A percentile compares a stretch with the other conserved stretches of the same genome.
These are phyloP conservation scores for Atherinosoma microstoma DNA, from an alignment of 2,797 vertebrate species.

Conservation along the genomic window DNA sequence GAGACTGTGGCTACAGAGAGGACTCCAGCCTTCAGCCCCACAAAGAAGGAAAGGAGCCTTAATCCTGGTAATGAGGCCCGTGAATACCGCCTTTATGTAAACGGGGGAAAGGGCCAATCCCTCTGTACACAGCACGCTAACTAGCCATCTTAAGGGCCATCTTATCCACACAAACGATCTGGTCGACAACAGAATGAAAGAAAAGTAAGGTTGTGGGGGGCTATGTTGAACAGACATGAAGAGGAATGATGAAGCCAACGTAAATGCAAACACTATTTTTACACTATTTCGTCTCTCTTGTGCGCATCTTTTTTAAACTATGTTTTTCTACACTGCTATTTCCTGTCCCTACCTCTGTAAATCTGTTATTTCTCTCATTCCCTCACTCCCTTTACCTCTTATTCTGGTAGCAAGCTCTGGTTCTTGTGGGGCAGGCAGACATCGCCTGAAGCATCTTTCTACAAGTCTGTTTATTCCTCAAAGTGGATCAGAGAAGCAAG, in stretches of 20 bases:
- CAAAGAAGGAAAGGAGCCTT: constrained; percentile 77
- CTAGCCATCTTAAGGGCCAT: constrained; percentile 80
- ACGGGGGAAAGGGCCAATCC: constrained; percentile 84
- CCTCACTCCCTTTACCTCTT: constrained; percentile 58
- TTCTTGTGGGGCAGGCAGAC: constrained; percentile 73
- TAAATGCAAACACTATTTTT: constrained; percentile 52
- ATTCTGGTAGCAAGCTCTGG: constrained; percentile 63
- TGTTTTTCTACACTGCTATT: constrained; percentile 26
- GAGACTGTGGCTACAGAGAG: constrained; percentile 69
- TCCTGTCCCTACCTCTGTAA: constrained; percentile 36
- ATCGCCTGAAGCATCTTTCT: constrained; percentile 76
- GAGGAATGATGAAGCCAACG: constrained; percentile 46
- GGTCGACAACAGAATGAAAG: constrained; percentile 72
- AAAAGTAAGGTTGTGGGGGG: constrained; percentile 50
- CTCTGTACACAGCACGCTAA: constrained; percentile 83
- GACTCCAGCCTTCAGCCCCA: constrained; percentile 69
- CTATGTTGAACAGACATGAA: constrained; percentile 34
- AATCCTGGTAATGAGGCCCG: constrained; percentile 87
- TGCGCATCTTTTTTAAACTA: constrained; percentile 23
- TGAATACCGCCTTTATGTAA: constrained; percentile 86
- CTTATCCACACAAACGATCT: constrained; percentile 81
- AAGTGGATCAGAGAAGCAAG: constrained; percentile 75
- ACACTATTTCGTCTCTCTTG: constrained; percentile 28
- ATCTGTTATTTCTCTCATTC: constrained; percentile 52
- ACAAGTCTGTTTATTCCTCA: constrained; percentile 74